phyloP scores from a whole-genome alignment of 2,888 invertebrate species.

The Drosophila limbata region DNA sequence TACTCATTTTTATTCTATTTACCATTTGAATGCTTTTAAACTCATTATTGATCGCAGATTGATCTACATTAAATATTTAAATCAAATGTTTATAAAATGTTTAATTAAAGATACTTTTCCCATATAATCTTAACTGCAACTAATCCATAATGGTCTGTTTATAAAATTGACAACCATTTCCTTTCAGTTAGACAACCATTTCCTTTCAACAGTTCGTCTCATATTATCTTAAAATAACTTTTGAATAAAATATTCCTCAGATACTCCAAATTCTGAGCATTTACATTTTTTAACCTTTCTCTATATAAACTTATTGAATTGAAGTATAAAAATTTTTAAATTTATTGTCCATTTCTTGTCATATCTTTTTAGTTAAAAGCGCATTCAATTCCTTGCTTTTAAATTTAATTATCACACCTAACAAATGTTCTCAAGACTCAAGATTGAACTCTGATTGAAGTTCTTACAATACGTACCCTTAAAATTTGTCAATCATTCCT shows the following conservation, averaged over 20 bases:
- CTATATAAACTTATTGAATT: too few species aligned
- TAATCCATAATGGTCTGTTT: not conserved
- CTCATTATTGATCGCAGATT: too few species aligned
- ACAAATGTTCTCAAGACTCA: too few species aligned
- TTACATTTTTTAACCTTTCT: too few species aligned
- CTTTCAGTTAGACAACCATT: not conserved
- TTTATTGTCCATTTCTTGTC: not conserved
- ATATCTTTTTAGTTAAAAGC: not conserved
- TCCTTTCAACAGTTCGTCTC: not conserved
- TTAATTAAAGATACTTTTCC: not conserved
- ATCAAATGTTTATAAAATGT: too few species aligned
- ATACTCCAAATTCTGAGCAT: not conserved
- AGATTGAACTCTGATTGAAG: conserved; percentile 20
- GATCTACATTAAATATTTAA: too few species aligned
- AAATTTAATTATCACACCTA: not conserved
- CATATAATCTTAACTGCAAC: not conserved
- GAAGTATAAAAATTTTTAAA: not conserved
- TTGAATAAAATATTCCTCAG: not conserved
- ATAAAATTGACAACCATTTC: not conserved
- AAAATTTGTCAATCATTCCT: not conserved
- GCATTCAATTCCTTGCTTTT: too few species aligned
- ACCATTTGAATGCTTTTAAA: not conserved
- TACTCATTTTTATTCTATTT: not conserved
- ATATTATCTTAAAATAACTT: too few species aligned
- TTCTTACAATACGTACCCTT: not conserved